These are phyloP conservation scores for Callinectes sapidus DNA, from an alignment of 2,888 invertebrate species.

Conservation along the genomic window DNA sequence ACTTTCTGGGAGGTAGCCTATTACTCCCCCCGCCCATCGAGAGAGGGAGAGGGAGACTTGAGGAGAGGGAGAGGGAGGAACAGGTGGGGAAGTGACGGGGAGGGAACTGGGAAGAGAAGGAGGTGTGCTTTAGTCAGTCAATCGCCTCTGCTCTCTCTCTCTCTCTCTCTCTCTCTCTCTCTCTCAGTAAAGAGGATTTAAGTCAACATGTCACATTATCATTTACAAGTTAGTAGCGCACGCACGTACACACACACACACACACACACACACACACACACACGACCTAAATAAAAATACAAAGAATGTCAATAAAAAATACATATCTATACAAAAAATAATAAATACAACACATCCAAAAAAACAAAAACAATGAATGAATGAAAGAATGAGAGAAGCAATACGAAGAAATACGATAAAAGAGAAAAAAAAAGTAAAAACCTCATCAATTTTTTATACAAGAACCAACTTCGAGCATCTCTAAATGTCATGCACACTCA, in stretches of 20 bases:
- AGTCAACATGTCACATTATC: background rate
- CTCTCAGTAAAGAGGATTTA: background rate
- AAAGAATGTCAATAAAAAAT: background rate
- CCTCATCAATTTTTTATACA: background rate
- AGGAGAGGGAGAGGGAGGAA: background rate
- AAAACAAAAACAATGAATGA: background rate
- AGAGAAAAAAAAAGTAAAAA: background rate
- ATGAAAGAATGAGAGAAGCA: too few species aligned
- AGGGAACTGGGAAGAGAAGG: background rate
- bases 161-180: constrained; percentile 44
- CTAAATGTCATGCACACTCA: constrained; percentile 30
- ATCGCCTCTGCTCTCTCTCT: constrained; percentile 35
- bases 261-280: constrained; percentile 33
- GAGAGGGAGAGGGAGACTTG: background rate
- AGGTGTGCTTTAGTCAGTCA: background rate
- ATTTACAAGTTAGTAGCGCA: background rate
- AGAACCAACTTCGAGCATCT: background rate
- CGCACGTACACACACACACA: constrained; percentile 36
- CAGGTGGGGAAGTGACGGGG: too few species aligned
- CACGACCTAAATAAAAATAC: background rate
- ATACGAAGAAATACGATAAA: background rate
- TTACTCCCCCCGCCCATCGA: background rate
- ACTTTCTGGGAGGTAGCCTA: constrained; percentile 19
- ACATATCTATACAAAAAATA: background rate
- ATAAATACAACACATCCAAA: background rate